These are phyloP conservation scores for Agelas oroides DNA, from an alignment of 37 sponge, comb jelly and placozoan species.

Conservation along the genomic window DNA sequence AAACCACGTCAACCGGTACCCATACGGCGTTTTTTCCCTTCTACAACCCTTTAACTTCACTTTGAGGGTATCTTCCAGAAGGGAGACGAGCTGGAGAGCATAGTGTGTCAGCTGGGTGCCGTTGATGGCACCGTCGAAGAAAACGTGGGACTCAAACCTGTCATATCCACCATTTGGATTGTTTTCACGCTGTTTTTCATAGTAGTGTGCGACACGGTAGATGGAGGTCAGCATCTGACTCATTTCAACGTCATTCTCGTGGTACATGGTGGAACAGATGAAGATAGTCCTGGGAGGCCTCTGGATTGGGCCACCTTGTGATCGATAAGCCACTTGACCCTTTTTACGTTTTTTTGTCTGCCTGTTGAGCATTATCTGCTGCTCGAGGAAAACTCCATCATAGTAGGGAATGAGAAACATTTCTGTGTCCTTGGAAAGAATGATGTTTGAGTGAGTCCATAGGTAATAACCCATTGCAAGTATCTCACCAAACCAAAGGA, in stretches of 20 bases:
- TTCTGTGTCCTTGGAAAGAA: slow-evolving; percentile 69
- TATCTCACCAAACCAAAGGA: slow-evolving; percentile 69
- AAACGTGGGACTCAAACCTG: slow-evolving; percentile 84
- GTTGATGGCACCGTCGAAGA: slow-evolving; percentile 80
- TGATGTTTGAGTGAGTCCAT: slow-evolving; percentile 48
- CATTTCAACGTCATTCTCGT: slow-evolving; percentile 77
- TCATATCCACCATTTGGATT: not conserved
- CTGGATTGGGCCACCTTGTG: no score
- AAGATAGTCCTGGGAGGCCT: slow-evolving; percentile 50
- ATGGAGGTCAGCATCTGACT: slow-evolving; percentile 83
- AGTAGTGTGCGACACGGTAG: slow-evolving; percentile 45
- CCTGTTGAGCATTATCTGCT: slow-evolving; percentile 75
- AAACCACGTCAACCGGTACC: slow-evolving; percentile 66
- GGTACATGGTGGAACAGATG: slow-evolving; percentile 93
- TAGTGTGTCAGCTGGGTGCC: slow-evolving; percentile 68
- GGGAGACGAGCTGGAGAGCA: slow-evolving; percentile 79
- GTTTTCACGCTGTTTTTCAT: not conserved
- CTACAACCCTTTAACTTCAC: slow-evolving; percentile 32
- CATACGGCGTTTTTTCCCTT: slow-evolving; percentile 80
- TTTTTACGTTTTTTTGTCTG: slow-evolving; percentile 19
- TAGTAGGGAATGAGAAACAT: slow-evolving; percentile 85
- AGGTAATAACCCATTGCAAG: slow-evolving; percentile 56
- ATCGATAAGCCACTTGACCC: no score
- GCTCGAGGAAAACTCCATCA: slow-evolving; percentile 74
- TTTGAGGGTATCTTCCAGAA: slow-evolving; percentile 68